phyloP scores from a whole-genome alignment of 37 sponge, comb jelly and placozoan species.

The Cladorhizidae sp. region DNA sequence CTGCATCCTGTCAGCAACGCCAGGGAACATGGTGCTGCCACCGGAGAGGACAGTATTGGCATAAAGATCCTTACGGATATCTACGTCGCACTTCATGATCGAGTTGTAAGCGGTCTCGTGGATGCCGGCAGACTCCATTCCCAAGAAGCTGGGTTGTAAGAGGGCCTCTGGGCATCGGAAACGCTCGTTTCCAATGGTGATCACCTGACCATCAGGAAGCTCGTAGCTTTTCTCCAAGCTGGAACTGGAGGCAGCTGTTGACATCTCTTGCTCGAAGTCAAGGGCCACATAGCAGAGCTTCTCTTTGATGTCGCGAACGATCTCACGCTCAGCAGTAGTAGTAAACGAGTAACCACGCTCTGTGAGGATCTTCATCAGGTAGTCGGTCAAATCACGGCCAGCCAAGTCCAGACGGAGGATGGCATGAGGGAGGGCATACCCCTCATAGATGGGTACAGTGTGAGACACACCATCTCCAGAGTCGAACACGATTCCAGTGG shows the following conservation, averaged over 20 bases:
- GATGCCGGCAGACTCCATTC: conserved; percentile 99
- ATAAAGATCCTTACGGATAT: conserved; percentile 99
- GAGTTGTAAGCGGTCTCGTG: conserved; percentile 99
- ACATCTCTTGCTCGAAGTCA: conserved; percentile 99
- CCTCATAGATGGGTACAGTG: conserved; percentile 99
- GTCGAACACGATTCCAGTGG: conserved; percentile 99
- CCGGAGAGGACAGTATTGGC: conserved; percentile 99
- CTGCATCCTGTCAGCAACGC: conserved; percentile 99
- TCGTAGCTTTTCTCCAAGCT: conserved; percentile 98
- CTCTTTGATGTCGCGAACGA: conserved; percentile 98
- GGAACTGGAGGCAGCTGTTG: conserved; percentile 90
- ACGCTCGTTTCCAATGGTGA: conserved; percentile 99
- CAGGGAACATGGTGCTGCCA: conserved; percentile 99
- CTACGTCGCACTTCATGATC: conserved; percentile 99
- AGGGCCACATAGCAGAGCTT: conserved; percentile 99
- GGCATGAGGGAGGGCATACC: conserved; percentile 98
- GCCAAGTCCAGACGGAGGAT: conserved; percentile 99
- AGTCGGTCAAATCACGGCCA: conserved; percentile 98
- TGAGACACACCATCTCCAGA: conserved; percentile 99
- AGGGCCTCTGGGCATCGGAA: conserved; percentile 90
- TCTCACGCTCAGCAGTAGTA: conserved; percentile 94
- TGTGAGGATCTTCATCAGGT: conserved; percentile 99
- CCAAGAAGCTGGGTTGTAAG: conserved; percentile 91
- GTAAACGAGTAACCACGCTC: conserved; percentile 95
- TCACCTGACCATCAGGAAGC: conserved; percentile 99